A percentile compares a stretch with the other conserved stretches of the same genome.
Conservation (phyloP, 2,113 vertebrate species). For the Gulo gulo region DNA sequence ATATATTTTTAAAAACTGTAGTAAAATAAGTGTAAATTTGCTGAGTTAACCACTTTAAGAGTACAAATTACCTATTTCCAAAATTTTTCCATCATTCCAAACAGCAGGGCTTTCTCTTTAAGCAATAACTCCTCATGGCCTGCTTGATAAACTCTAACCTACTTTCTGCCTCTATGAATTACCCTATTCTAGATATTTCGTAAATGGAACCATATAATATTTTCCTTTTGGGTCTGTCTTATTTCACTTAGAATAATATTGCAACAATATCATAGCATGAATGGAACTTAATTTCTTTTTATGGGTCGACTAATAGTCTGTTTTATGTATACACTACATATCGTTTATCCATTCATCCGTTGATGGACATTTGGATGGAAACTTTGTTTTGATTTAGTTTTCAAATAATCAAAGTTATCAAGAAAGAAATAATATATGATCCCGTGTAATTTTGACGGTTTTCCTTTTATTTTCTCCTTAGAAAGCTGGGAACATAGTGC, state of each 20-base stretch:
- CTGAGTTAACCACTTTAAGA: neutral
- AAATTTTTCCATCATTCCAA: neutral
- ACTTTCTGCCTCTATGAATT: conserved; percentile 10
- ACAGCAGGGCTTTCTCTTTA: neutral
- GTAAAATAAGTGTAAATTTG: neutral
- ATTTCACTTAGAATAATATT: neutral
- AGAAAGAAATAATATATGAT: neutral
- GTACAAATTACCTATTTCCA: neutral
- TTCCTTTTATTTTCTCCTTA: neutral
- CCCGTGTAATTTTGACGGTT: neutral
- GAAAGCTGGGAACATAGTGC: neutral
- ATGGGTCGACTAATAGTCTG: neutral
- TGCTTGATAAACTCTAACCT: neutral
- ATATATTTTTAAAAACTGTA: neutral
- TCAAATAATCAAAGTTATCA: neutral
- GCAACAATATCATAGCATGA: neutral
- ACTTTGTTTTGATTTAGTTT: conserved; percentile 20
- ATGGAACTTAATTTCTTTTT: neutral
- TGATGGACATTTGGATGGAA: neutral
- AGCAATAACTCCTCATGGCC: neutral
- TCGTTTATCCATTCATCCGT: neutral
- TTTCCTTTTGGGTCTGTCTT: neutral
- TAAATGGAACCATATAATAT: neutral
- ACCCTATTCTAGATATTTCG: neutral
- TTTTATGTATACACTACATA: neutral